phyloP scores from a whole-genome alignment of 2,113 vertebrate genomes.

The Brienomyrus brachyistius region DNA sequence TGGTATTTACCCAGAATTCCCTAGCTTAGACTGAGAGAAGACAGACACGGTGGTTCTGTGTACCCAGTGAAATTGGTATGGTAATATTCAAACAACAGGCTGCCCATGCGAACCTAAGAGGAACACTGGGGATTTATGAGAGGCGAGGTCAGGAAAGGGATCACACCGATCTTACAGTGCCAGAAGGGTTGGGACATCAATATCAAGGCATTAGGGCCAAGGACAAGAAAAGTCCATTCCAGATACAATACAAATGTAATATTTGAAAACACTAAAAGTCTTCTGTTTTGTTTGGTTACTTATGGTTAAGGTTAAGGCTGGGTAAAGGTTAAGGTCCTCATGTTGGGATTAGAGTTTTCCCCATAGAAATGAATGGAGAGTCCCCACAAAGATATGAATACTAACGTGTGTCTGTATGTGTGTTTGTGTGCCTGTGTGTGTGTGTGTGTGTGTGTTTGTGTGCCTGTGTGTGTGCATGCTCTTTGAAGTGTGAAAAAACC shows the following conservation, averaged over 20 bases:
- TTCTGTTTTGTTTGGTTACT: background rate
- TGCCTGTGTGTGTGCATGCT: background rate
- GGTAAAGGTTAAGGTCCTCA: background rate
- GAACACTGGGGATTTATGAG: background rate
- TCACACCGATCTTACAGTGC: background rate
- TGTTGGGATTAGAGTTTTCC: background rate
- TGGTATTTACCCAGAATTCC: constrained; percentile 47
- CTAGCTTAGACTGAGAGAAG: constrained; percentile 26
- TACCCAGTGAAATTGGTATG: constrained; percentile 6
- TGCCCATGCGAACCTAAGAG: background rate
- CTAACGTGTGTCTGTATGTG: background rate
- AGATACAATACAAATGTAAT: constrained; percentile 18
- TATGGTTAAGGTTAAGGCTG: background rate
- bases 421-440: background rate
- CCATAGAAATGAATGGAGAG: background rate
- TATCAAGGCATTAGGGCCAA: constrained; percentile 14
- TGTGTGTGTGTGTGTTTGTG: background rate
- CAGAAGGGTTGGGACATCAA: background rate
- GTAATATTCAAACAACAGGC: background rate
- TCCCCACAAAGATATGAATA: background rate
- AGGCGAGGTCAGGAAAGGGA: background rate
- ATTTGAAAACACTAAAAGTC: background rate
- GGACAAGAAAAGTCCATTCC: constrained; percentile 9
- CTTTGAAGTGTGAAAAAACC: background rate
- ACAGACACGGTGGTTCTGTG: background rate